Evolutionary conservation across 2,797 vertebrate genomes (phyloP), one percentile per base, ranked within the genome.

Genomic region (Sarcoramphus papa): DNA sequence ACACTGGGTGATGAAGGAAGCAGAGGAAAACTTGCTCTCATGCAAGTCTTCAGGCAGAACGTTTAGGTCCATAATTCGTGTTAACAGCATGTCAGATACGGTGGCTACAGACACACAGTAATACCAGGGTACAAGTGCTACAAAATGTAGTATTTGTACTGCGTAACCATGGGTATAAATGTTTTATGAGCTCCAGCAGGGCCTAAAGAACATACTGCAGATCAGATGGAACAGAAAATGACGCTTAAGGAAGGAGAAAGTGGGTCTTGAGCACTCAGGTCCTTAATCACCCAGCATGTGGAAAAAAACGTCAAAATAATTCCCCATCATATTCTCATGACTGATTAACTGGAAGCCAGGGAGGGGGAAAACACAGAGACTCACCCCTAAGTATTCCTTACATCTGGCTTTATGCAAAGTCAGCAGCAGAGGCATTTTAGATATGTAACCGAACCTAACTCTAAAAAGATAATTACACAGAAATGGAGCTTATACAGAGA

Each of bases 101-200:
- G 83, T 79, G 77, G 77, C 56, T 63, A 77, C 48, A 89, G 69
- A 30, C 53, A 69, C 43, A 59, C 43, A 73, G 48, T 31, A 88
- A 82, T 76, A 40, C 60, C 24, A 25, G 43, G 35, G 31, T 57
- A 51, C 24, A 76, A 93, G 59, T 51, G 74, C 35, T 82, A 75
- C 59, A 76, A 57, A 92, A 92, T 33, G 51, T 19, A 76, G 9
- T 51, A 72, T 88, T 63, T 81, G 85, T 63, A 73, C 80, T 1
- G 0, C 6, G 5, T 65, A 95, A 92, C 33, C 63, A 84, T 2
- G 1, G 59, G 48, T 59, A 91, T 88, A 75, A 96, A 94, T 51
- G 63, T 95, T 92, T 91, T 70, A 93, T 51, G 63, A 94, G 67
- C 74, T 93, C 93, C 88, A 96, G 77, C 85, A 69, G 80, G 54